Conservation (phyloP, 2,113 vertebrate genomes). For the Mesembrinibis cayennensis region DNA sequence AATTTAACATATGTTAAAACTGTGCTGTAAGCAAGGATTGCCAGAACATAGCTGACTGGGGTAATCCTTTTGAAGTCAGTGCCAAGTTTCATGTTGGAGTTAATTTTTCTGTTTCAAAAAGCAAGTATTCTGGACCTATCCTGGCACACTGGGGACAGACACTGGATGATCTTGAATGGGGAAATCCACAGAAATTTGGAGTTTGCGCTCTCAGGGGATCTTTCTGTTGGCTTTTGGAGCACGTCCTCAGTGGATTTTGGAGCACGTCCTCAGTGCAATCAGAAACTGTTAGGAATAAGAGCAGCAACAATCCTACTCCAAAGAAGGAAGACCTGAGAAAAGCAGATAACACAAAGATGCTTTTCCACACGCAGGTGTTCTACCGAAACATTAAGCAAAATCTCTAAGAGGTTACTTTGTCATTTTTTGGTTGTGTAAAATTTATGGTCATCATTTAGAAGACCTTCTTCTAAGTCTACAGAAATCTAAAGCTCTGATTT, state of each 20-base stretch:
- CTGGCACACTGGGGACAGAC: background rate
- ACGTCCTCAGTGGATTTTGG: background rate
- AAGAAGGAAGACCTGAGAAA: background rate
- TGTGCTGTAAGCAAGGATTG: background rate
- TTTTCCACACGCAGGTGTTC: background rate
- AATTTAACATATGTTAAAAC: slow-evolving; percentile 15
- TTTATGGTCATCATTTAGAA: background rate
- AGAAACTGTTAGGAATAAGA: background rate
- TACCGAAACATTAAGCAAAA: background rate
- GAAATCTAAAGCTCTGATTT: background rate
- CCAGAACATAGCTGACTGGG: background rate
- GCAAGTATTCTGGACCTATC: background rate
- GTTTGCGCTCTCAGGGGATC: background rate
- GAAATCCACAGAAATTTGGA: background rate
- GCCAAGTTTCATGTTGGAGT: background rate
- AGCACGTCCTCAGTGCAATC: background rate
- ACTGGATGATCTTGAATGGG: background rate
- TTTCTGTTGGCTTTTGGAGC: background rate
- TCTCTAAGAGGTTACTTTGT: background rate
- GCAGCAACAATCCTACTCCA: background rate
- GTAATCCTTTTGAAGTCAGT: background rate
- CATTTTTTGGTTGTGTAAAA: background rate
- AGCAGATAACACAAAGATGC: background rate
- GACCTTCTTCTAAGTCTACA: background rate
- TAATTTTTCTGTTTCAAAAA: background rate